These are phyloP conservation scores for Hipparchia semele DNA, from an alignment of 2,888 invertebrate species.

Conservation along the genomic window DNA sequence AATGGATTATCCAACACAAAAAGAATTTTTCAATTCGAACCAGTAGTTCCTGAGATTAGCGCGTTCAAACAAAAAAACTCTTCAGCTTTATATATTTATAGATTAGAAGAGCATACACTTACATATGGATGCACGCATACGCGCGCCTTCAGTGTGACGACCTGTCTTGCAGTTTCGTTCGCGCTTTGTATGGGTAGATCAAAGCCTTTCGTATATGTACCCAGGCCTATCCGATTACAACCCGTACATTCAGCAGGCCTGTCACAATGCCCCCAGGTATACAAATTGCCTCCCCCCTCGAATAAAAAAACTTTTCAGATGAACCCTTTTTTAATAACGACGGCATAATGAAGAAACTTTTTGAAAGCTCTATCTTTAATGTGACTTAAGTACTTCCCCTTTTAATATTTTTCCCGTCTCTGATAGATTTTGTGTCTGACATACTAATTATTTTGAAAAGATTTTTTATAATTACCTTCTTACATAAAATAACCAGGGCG, in stretches of 20 bases:
- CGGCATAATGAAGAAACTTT: slow-evolving; percentile 21
- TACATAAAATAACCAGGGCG: no score
- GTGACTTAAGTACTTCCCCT: slow-evolving; percentile 20
- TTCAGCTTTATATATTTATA: no score
- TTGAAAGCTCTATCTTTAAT: slow-evolving; percentile 19
- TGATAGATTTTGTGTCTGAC: slow-evolving; percentile 17
- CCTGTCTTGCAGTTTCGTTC: no score
- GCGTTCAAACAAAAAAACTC: no score
- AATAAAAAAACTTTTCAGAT: slow-evolving; percentile 10
- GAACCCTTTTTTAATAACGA: slow-evolving; percentile 19
- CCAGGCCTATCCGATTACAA: background rate
- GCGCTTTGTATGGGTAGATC: no score
- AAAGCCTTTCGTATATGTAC: background rate
- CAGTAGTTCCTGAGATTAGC: no score
- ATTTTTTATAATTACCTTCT: no score
- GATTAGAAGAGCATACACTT: no score
- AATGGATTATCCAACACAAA: no score
- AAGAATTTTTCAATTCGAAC: no score
- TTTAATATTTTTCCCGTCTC: slow-evolving; percentile 8
- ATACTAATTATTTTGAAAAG: slow-evolving; percentile 3
- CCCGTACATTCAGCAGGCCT: background rate
- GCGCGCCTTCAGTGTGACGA: no score
- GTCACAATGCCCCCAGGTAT: slow-evolving; percentile 2
- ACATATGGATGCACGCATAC: no score
- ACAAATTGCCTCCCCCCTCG: slow-evolving; percentile 13